Evolutionary conservation across 2,888 invertebrate genomes (phyloP).

Genomic region (Drosophila macrospina): DNA sequence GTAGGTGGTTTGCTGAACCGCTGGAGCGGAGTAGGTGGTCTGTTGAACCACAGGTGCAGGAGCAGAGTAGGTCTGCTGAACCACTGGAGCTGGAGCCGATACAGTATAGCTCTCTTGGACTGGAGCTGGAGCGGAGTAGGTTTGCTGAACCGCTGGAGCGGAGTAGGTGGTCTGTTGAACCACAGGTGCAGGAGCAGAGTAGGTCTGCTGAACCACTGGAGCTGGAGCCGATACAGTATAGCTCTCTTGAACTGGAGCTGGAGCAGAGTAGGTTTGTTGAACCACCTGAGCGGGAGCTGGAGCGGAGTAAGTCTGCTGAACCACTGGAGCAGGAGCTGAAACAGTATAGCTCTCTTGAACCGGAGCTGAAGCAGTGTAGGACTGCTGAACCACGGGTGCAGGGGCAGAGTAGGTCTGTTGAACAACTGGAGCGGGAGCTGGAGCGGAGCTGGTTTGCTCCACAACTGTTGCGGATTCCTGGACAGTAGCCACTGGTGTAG

Average conservation of each 20-base stretch:
- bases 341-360: conserved; percentile 34
- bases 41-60: conserved; percentile 33
- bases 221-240: conserved; percentile 27
- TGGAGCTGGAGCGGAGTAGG: conserved; percentile 27
- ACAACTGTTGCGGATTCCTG: conserved; percentile 33
- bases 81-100: conserved; percentile 30
- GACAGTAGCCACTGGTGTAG: conserved; percentile 22
- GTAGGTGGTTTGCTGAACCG: conserved; percentile 34
- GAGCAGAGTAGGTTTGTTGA: conserved; percentile 30
- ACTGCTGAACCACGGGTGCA: conserved; percentile 34
- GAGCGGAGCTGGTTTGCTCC: conserved; percentile 35
- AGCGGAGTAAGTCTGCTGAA: conserved; percentile 33
- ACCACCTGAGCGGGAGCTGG: conserved; percentile 32
- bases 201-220: conserved; percentile 41
- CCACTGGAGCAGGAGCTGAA: conserved; percentile 20
- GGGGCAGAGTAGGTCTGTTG: conserved; percentile 38
- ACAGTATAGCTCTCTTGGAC: conserved; percentile 30
- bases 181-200: conserved; percentile 19
- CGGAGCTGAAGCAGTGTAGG: conserved; percentile 39
- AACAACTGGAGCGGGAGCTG: conserved; percentile 32
- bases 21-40: conserved; percentile 27
- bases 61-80: conserved; percentile 35
- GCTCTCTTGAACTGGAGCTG: conserved; percentile 30
- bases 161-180: too few species aligned
- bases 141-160: conserved; percentile 19